Evolutionary conservation across 2,797 vertebrate genomes (phyloP), one percentile per base, ranked within the genome.

Genomic region (Muscicapa striata): DNA sequence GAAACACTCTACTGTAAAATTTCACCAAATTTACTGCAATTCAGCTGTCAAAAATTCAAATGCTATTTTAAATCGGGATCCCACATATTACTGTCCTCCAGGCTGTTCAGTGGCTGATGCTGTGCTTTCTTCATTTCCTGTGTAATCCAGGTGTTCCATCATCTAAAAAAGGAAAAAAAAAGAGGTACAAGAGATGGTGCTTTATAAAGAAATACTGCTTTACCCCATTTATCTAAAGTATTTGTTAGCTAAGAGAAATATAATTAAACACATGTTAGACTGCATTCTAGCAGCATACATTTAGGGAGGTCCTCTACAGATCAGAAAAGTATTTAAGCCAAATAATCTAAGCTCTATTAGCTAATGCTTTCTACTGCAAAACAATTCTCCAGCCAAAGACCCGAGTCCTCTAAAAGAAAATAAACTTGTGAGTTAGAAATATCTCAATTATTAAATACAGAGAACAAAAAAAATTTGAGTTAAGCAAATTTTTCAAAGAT

Each of bases 91-190:
- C 8, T 97, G 97, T 89, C 76, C 96, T 91, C 88, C 94, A 73
- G 58, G 83, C 88, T 97, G 97, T 76, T 97, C 97, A 51, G 70
- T 93, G 80, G 89, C 40, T 70, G 84, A 40, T 59, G 66, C 93
- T 75, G 96, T 86, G 70, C 88, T 97, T 96, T 98, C 98, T 97
- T 98, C 98, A 92, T 95, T 97, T 94, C 97, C 93, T 84, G 97
- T 72, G 38, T 87, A 97, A 96, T 98, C 98, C 83, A 96, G 85
- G 48, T 98, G 97, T 76, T 97, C 96, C 98, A 98, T 98, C 96
- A 97, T 97, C 98, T 98, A 96, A 76, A 85, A 92, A 90, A 58
- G 59, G 6, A 15, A 22, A 45, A 22, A 34, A 49, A 27, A 72
- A 92, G 62, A 20, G 5, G 32, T 55, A 94, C 83, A 66, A 83